Evolutionary conservation across 2,797 vertebrate genomes (phyloP), one percentile per base, ranked within the genome.

Genomic region (Pseudomugil tenellus): DNA sequence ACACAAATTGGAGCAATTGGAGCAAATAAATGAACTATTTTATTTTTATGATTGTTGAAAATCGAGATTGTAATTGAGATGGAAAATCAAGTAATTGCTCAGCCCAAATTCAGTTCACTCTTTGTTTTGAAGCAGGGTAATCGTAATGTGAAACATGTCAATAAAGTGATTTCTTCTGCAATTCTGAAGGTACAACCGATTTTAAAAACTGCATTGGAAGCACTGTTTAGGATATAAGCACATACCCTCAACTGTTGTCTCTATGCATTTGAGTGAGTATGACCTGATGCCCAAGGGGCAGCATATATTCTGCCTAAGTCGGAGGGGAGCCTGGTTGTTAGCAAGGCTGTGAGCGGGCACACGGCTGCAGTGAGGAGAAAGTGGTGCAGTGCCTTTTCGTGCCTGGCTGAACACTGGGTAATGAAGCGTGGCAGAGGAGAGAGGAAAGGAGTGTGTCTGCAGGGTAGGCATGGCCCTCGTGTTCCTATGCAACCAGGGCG

Each of bases 361-460:
- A 77, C 53, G 70, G 76, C 84, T 86, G 82, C 67, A 64, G 86
- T 77, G 84, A 78, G 79, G 89, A 89, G 88, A 92, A 88, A 90
- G 91, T 89, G 87, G 89, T 88, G 91, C 90, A 87, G 87, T 88
- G 85, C 81, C 85, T 90, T 83, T 84, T 80, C 84, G 87, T 92
- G 92, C 92, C 90, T 93, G 91, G 89, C 83, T 94, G 92, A 91
- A 81, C 91, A 89, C 79, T 81, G 91, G 77, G 84, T 93, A 94
- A 93, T 94, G 93, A 92, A 93, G 93, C 88, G 66, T 92, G 88
- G 86, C 83, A 83, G 87, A 92, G 78, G 80, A 91, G 85, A 91
- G 90, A 86, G 85, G 87, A 92, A 85, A 88, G 87, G 82, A 91
- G 90, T 87, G 90, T 92, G 91, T 92, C 93, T 92, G 89, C 87